A percentile compares a stretch with the other conserved stretches of the same genome.
phyloP scores from a whole-genome alignment of 2,888 invertebrate genomes.

The Hydrotaea cyrtoneurina region DNA sequence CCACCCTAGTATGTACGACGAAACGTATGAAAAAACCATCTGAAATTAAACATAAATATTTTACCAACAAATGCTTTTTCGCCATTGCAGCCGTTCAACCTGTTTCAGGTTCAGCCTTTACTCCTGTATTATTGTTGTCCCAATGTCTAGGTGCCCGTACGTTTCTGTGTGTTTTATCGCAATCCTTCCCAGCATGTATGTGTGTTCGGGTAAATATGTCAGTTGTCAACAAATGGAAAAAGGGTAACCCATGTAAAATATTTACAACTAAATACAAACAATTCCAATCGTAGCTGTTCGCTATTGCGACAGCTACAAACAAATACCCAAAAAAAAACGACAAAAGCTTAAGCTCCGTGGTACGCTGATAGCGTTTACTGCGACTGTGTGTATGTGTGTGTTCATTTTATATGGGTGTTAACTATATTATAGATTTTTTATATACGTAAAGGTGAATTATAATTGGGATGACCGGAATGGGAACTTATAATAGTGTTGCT shows the following conservation, averaged over 20 bases:
- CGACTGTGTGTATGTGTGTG: background rate
- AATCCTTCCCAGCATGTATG: background rate
- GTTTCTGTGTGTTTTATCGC: slow-evolving; percentile 13
- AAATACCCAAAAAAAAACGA: slow-evolving; percentile 38
- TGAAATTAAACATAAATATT: slow-evolving; percentile 60
- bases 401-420: background rate
- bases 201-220: slow-evolving; percentile 62
- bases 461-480: background rate
- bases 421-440: slow-evolving; percentile 26
- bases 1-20: no score
- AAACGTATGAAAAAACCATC: slow-evolving; percentile 35
- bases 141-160: background rate
- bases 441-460: background rate
- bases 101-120: background rate
- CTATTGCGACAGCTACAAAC: slow-evolving; percentile 15
- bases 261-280: slow-evolving; percentile 52
- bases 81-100: background rate
- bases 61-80: slow-evolving; percentile 45
- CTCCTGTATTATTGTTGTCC: background rate
- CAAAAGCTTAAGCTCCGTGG: slow-evolving; percentile 8
- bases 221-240: slow-evolving; percentile 62
- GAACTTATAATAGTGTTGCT: no score
- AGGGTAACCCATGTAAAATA: slow-evolving; percentile 59
- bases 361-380: slow-evolving; percentile 5
- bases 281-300: slow-evolving; percentile 1